Conservation (phyloP, 2,888 invertebrate genomes). For the Myopa tessellatipennis region DNA sequence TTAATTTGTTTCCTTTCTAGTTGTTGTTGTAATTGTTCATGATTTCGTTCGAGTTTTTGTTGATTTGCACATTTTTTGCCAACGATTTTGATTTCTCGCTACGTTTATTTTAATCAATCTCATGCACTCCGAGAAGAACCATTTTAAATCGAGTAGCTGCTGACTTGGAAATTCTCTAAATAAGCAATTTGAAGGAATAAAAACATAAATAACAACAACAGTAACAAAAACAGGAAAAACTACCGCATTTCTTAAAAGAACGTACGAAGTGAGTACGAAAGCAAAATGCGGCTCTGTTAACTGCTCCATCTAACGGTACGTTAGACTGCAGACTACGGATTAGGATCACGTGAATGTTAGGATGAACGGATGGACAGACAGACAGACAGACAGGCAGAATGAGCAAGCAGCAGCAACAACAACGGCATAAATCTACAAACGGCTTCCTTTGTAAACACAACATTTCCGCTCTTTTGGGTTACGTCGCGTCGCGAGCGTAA, state of each 20-base stretch:
- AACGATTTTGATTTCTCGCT: not conserved
- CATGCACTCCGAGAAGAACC: too few relatives aligned
- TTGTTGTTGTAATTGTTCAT: not conserved
- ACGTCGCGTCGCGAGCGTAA: not conserved
- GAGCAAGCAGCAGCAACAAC: not conserved
- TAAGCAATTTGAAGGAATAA: not conserved
- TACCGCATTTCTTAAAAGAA: not conserved
- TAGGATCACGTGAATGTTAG: not conserved
- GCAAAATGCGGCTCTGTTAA: not conserved
- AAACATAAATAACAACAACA: not conserved
- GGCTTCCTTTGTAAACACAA: constrained; percentile 16
- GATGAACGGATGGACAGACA: not conserved
- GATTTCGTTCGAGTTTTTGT: not conserved
- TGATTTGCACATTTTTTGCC: not conserved
- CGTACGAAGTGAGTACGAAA: not conserved
- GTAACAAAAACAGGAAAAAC: not conserved
- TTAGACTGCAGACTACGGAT: not conserved
- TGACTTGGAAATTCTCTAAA: not conserved
- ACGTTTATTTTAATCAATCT: not conserved
- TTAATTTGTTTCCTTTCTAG: too few relatives aligned
- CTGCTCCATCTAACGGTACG: not conserved
- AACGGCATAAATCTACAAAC: not conserved
- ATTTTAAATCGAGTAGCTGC: too few relatives aligned
- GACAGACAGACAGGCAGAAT: not conserved
- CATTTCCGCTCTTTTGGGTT: constrained; percentile 21